Conservation (phyloP, 2,797 vertebrate species). For the Heterohyrax brucei region DNA sequence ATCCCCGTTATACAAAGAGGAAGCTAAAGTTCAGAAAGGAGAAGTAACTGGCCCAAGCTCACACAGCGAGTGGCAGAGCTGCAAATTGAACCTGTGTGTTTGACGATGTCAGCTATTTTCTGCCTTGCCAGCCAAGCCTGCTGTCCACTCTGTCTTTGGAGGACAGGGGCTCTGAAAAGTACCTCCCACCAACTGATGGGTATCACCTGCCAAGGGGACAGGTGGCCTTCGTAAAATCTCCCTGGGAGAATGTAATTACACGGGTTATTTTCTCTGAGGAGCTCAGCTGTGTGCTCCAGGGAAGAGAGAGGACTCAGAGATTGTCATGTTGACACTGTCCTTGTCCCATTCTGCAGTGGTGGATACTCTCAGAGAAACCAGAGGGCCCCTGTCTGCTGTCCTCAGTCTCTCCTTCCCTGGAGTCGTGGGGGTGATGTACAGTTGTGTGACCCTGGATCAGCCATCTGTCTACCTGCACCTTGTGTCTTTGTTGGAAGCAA, state of each 20-base stretch:
- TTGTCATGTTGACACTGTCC: background rate
- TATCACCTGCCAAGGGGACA: background rate
- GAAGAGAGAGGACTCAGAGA: background rate
- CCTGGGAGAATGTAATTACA: background rate
- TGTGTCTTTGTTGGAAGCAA: background rate
- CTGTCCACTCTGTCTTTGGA: background rate
- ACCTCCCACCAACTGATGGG: fast-evolving
- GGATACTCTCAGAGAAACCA: background rate
- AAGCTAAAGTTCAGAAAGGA: conserved; percentile 28
- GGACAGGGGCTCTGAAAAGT: background rate
- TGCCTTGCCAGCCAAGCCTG: background rate
- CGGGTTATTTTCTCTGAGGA: background rate
- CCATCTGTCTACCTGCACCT: background rate
- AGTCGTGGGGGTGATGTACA: background rate
- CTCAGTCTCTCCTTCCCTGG: background rate
- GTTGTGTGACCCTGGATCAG: background rate
- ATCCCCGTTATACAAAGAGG: background rate
- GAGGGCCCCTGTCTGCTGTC: background rate
- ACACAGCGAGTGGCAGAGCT: background rate
- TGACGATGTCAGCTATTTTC: background rate
- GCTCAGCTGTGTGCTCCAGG: background rate
- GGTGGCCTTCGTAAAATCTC: background rate
- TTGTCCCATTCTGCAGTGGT: background rate
- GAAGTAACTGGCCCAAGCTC: background rate
- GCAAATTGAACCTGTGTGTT: background rate